These are phyloP conservation scores for Sesamia nonagrioides DNA, from an alignment of 1,140 invertebrate genomes.

Conservation along the genomic window DNA sequence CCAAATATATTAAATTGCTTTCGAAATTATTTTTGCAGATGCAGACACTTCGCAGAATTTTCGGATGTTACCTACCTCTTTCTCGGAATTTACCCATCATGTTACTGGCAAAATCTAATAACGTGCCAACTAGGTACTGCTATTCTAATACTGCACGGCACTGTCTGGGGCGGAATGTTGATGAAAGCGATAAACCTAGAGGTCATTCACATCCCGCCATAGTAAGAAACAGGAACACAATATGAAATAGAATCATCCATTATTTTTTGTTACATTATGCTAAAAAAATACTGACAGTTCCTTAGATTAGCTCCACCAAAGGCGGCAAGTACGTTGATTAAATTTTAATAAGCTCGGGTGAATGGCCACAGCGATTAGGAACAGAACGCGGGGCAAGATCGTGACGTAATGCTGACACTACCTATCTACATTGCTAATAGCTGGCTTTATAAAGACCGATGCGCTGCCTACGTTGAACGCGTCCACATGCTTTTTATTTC, in stretches of 20 bases:
- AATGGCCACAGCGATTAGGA: slow-evolving; percentile 69
- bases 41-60: slow-evolving; percentile 25
- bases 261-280: slow-evolving; percentile 30
- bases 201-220: slow-evolving; percentile 67
- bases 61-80: slow-evolving; percentile 33
- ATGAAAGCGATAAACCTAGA: slow-evolving; percentile 69
- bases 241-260: slow-evolving; percentile 41
- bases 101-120: slow-evolving; percentile 37
- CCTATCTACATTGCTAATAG: slow-evolving; percentile 42
- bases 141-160: slow-evolving; percentile 49
- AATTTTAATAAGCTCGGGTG: slow-evolving; percentile 60
- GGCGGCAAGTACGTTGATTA: slow-evolving; percentile 37
- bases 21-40: slow-evolving; percentile 2
- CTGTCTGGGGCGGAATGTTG: slow-evolving; percentile 63
- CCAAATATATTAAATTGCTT: too few species aligned
- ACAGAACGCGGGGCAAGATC: slow-evolving; percentile 54
- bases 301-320: slow-evolving; percentile 43
- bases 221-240: slow-evolving; percentile 52
- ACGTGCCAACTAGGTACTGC: slow-evolving; percentile 50
- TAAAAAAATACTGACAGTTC: slow-evolving; percentile 40
- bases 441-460: slow-evolving; percentile 60
- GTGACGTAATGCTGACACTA: slow-evolving; percentile 46
- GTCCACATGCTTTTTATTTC: slow-evolving; percentile 15
- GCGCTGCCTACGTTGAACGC: slow-evolving; percentile 14
- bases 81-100: slow-evolving; percentile 32